These are phyloP conservation scores for Lithophane socia DNA, from an alignment of 2,888 invertebrate genomes.

Conservation along the genomic window DNA sequence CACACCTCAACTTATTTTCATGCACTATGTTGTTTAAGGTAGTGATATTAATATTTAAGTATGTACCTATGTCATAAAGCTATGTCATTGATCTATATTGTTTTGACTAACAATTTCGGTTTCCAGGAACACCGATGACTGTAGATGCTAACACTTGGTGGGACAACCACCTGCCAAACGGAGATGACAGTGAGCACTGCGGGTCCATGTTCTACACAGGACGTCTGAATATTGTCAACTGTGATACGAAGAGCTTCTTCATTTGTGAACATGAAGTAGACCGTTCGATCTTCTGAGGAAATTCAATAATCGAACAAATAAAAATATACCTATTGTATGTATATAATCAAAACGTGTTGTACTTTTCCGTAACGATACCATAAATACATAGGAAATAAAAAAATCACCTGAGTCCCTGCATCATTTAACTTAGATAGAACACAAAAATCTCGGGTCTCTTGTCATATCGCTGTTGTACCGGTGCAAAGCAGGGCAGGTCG, in stretches of 20 bases:
- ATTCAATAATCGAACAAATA: neutral
- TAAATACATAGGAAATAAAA: neutral
- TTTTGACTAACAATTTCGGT: neutral
- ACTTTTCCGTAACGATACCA: too few relatives aligned
- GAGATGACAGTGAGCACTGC: conserved; percentile 71
- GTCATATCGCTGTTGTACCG: neutral
- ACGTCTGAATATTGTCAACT: conserved; percentile 76
- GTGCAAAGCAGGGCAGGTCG: neutral
- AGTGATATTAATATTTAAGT: neutral
- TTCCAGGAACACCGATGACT: conserved; percentile 59
- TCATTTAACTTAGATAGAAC: neutral
- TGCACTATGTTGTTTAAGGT: neutral
- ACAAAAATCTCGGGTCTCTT: neutral
- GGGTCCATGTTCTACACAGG: conserved; percentile 83
- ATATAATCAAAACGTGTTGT: too few relatives aligned
- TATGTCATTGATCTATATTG: neutral
- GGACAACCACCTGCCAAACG: conserved; percentile 77
- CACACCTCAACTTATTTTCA: neutral
- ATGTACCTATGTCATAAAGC: neutral
- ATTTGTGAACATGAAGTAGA: conserved; percentile 80
- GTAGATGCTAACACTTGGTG: conserved; percentile 74
- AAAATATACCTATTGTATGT: neutral
- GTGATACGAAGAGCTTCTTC: conserved; percentile 75
- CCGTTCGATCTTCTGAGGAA: neutral
- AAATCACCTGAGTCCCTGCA: neutral